Evolutionary conservation across 2,797 vertebrate genomes (phyloP), one percentile per base, ranked within the genome.

Genomic region (Eptatretus atami): DNA sequence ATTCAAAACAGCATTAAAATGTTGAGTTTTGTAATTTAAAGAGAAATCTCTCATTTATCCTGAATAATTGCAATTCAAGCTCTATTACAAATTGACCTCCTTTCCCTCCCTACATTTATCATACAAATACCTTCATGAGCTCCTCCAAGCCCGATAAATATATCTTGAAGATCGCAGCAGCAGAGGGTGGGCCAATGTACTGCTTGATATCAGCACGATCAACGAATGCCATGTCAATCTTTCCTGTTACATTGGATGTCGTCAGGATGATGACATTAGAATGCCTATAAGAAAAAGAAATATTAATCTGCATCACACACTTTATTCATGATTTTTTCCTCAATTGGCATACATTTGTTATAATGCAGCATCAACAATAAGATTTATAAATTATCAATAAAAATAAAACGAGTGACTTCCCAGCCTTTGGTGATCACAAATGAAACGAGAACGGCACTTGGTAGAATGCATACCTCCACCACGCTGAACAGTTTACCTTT

Each of bases 151-250:
- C 94, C 14, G 87, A 92, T 63, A 85, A 75, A 70, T 85, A 96
- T 72, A 98, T 98, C 73, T 74, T 84, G 70, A 88, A 98, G 74
- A 95, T 82, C 71, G 85, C 92, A 13, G 78, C 77, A 15, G 74
- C 71, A 1, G 85, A 88, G 1, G 92, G 92, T 1, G 79, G 84
- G 15, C 92, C 92, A 1, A 98, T 81, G 65, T 92, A 96, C 69
- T 96, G 87, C 70, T 87, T 88, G 73, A 98, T 92, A 73, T 98
- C 92, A 5, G 92, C 92, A 71, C 92, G 74, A 74, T 98, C 92
- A 70, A 95, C 81, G 68, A 98, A 98, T 6, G 92, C 92, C 78
- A 84, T 71, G 68, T 98, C 92, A 12, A 98, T 95, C 76, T 85
- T 90, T 69, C 92, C 82, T 0, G 92, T 95, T 71, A 98, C 81